phyloP scores from a whole-genome alignment of 2,888 invertebrate genomes.

The Eristalis arbustorum region DNA sequence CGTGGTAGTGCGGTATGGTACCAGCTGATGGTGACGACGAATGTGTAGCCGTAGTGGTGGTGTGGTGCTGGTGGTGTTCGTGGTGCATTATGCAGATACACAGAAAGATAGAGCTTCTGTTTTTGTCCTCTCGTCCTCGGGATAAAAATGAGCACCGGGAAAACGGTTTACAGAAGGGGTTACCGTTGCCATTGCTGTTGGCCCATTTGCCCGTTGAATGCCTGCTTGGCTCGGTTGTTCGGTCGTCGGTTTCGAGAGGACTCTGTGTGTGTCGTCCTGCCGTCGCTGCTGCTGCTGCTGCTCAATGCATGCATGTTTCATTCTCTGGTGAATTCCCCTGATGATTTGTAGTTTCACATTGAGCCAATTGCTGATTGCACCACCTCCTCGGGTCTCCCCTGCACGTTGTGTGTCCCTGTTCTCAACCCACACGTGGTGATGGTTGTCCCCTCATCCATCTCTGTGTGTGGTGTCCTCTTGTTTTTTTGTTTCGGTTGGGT shows the following conservation, averaged over 20 bases:
- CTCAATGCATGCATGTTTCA: constrained; percentile 55
- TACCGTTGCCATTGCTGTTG: constrained; percentile 39
- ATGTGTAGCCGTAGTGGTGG: neutral
- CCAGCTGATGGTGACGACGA: neutral
- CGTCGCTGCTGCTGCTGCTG: constrained; percentile 20
- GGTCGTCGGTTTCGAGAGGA: constrained; percentile 15
- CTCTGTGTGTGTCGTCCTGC: constrained; percentile 14
- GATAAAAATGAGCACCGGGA: constrained; percentile 62
- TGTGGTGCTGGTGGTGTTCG: constrained; percentile 1
- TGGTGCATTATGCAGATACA: constrained; percentile 62
- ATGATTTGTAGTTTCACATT: constrained; percentile 68
- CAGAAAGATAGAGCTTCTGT: constrained; percentile 50
- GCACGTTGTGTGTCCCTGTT: neutral
- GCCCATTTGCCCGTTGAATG: constrained; percentile 33
- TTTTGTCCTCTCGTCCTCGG: constrained; percentile 55
- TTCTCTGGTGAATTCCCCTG: constrained; percentile 61
- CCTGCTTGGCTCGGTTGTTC: constrained; percentile 47
- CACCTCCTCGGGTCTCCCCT: neutral
- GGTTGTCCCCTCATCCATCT: neutral
- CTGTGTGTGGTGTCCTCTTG: neutral
- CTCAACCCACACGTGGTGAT: neutral
- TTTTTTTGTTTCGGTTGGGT: constrained; percentile 21
- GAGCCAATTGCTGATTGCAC: constrained; percentile 69
- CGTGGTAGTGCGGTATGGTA: neutral
- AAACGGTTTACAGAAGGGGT: constrained; percentile 45